Percentiles rank a stretch among this genome's conserved stretches.
phyloP scores from a whole-genome alignment of 2,888 invertebrate genomes.

The Mesochorus sp. region DNA sequence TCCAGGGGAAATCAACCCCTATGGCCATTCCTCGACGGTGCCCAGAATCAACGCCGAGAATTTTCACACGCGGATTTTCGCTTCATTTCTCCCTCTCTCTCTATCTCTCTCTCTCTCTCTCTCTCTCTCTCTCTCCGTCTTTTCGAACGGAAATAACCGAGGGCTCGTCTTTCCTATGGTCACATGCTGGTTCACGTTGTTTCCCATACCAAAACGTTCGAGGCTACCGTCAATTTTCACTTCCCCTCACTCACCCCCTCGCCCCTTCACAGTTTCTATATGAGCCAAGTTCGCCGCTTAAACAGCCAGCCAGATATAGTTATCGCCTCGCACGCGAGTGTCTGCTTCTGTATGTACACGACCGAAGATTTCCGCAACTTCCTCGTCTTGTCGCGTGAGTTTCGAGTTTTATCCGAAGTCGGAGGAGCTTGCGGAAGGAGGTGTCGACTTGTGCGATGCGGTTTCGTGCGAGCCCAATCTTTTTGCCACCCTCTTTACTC shows the following conservation, averaged over 20 bases:
- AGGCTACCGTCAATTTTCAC: slow-evolving; percentile 46
- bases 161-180: slow-evolving; percentile 41
- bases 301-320: slow-evolving; percentile 29
- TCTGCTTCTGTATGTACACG: slow-evolving; percentile 7
- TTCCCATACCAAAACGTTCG: slow-evolving; percentile 18
- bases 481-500: background rate
- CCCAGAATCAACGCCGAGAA: background rate
- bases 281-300: slow-evolving; percentile 59
- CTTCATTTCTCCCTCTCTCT: slow-evolving; percentile 29
- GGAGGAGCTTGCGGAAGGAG: slow-evolving; percentile 21
- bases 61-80: slow-evolving; percentile 32
- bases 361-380: slow-evolving; percentile 41
- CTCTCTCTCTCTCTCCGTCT: slow-evolving; percentile 31
- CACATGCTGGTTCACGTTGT: slow-evolving; percentile 41
- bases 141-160: slow-evolving; percentile 53
- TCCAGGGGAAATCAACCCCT: slow-evolving; percentile 35
- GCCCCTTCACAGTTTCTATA: slow-evolving; percentile 52
- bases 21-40: slow-evolving; percentile 30
- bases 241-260: slow-evolving; percentile 2
- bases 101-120: slow-evolving; percentile 16
- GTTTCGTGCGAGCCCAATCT: slow-evolving; percentile 14
- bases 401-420: slow-evolving; percentile 54
- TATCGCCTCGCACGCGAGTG: background rate
- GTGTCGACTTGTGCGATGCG: slow-evolving; percentile 45
- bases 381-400: slow-evolving; percentile 25